Conservation (phyloP, 1,140 invertebrate species). For the Platorchestia sp. region DNA sequence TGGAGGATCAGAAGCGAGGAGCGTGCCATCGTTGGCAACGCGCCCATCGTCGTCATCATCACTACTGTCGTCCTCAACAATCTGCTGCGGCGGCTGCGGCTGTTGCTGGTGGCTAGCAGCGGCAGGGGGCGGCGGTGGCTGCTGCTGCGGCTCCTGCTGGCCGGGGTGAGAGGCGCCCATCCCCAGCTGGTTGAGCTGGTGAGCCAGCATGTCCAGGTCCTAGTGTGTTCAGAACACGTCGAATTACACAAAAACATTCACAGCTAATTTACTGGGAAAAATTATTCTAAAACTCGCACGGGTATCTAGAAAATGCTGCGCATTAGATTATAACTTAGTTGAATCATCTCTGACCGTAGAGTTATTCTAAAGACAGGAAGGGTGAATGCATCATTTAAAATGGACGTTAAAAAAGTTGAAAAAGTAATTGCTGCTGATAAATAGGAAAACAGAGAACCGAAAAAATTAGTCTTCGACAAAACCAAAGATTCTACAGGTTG, state of each 20-base stretch:
- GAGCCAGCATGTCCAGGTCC: constrained; percentile 93
- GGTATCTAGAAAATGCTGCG: not conserved
- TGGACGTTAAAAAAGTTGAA: too few species aligned
- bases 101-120: not conserved
- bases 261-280: not conserved
- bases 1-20: constrained; percentile 94
- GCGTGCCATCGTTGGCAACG: constrained; percentile 80
- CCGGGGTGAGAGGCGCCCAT: constrained; percentile 72
- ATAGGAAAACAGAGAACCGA: too few species aligned
- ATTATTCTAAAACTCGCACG: not conserved
- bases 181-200: constrained; percentile 92
- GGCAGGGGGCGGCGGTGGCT: constrained; percentile 45
- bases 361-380: too few species aligned
- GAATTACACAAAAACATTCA: not conserved
- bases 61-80: constrained; percentile 66
- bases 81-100: constrained; percentile 27
- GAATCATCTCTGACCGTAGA: too few species aligned
- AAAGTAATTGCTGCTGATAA: too few species aligned
- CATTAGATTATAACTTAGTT: too few species aligned
- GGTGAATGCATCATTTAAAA: too few species aligned
- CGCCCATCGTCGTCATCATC: constrained; percentile 72
- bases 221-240: constrained; percentile 73
- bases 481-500: too few species aligned
- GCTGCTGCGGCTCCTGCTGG: constrained; percentile 54
- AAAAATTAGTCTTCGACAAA: too few species aligned